Evolutionary conservation across 2,113 vertebrate species (phyloP), one percentile per base, ranked within the genome.

Genomic region (Tupaia tana): DNA sequence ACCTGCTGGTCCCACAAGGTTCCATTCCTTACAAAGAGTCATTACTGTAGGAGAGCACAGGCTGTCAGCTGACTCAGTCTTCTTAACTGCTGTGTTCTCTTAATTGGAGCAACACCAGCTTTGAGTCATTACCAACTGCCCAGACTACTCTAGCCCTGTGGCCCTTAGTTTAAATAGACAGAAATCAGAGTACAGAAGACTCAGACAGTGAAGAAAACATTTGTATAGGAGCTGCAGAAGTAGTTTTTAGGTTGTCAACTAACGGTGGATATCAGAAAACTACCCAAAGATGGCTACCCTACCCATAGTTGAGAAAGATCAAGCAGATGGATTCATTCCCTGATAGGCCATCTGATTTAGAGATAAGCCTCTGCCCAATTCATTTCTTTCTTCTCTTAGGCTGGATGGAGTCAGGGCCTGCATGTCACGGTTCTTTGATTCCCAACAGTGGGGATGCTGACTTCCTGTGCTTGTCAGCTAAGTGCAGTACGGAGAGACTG

Each of bases 231-330:
- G 74, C 86, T 29, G 20, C 14, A 70, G 79, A 93, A 79, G 25
- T 89, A 78, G 69, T 79, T 92, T 79, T 92, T 67, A 92, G 31
- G 63, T 59, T 91, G 70, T 85, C 81, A 73, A 61, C 29, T 78
- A 91, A 43, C 83, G 29, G 14, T 24, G n/a, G 19, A 24, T 83
- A 74, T 34, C n/a, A 91, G 84, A 81, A 87, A 89, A 64, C 61
- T 70, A 83, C 43, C 52, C n/a, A 71, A 69, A 83, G 67, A 66
- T 31, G 64, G 88, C 85, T 75, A 61, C 27, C 58, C 18, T 80
- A 27, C 20, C 80, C 54, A 59, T 83, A 73, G 69, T 18, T 95
- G 80, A 91, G 66, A 79, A 89, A 73, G 24, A 91, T 94, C 11
- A 94, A 56, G 43, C 7, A 77, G 59, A 31, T 85, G 27, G 79